Evolutionary conservation across 2,888 invertebrate species (phyloP), one percentile per base, ranked within the genome.

Genomic region (Pollenia amentaria): DNA sequence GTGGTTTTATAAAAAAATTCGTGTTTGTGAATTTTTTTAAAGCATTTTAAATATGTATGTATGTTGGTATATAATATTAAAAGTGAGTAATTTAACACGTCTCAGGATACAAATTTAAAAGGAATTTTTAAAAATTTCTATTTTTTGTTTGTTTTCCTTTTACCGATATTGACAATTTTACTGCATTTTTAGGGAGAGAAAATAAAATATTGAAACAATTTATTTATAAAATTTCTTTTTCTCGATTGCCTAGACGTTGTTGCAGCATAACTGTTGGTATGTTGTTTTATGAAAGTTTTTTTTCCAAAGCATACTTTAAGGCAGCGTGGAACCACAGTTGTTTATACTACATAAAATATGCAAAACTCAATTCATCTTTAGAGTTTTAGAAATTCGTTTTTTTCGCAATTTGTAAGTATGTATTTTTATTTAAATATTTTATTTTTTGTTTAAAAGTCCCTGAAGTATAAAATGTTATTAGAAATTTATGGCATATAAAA

Each of bases 181-280:
- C 55, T 64, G 53, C 38, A 72, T 42, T 44, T 44, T 18, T 12
- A 55, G 3, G 12, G 42, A 70, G 48, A 16, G 21, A 29, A 67
- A 60, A 62, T 64, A 51, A 77, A 77, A 73, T 67, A 62, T 62
- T 62, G 62, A 1, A 75, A 48, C 73, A 84, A 82, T 78, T 78
- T 81, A 78, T 69, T 85, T 85, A 85, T 67, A 40, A 53, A 38
- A 70, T 81, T 72, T 69, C 29, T 75, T 69, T 80, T 53, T 42
- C 16, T 60, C 70, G 40, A 78, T 73, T 67, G 75, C 69, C 64
- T 64, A 38, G n/a, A 64, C 46, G 67, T 67, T 60, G 70, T 55
- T 76, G 67, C 42, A 42, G 42, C 42, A 70, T 78, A 62, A 55
- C 16, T 55, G 64, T 55, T 73, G 21, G 40, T 57, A 48, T 48